Percentiles rank a stretch among this genome's conserved stretches.
phyloP scores from a whole-genome alignment of 2,888 invertebrate species.

The Drosophila trichaetosa region DNA sequence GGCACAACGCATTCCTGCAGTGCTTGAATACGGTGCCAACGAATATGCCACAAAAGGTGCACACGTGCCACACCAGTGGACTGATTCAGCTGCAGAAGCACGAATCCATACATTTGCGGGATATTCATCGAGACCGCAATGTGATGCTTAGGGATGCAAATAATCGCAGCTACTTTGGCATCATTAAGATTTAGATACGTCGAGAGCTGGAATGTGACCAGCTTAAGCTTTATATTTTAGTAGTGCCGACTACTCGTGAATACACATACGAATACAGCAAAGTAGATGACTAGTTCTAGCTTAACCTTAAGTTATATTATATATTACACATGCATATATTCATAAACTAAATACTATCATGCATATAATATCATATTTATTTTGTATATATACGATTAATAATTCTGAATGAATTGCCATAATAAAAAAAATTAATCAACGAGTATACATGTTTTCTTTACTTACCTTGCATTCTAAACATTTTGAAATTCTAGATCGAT shows the following conservation, averaged over 20 bases:
- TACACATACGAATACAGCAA: constrained; percentile 56
- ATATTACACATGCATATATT: constrained; percentile 17
- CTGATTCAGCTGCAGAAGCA: constrained; percentile 88
- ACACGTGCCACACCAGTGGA: constrained; percentile 91
- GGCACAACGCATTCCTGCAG: constrained; percentile 88
- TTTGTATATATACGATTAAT: constrained; percentile 51
- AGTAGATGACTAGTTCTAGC: constrained; percentile 53
- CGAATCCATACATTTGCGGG: constrained; percentile 89
- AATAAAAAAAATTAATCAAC: constrained; percentile 41
- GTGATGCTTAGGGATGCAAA: constrained; percentile 87
- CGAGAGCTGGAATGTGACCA: not conserved
- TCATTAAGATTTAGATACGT: constrained; percentile 86
- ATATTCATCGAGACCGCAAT: constrained; percentile 86
- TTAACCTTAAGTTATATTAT: constrained; percentile 35
- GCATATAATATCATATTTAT: constrained; percentile 52
- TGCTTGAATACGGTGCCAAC: constrained; percentile 90
- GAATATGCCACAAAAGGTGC: constrained; percentile 86
- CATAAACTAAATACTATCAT: constrained; percentile 15
- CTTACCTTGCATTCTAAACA: not conserved
- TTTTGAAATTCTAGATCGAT: not conserved
- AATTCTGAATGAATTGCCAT: constrained; percentile 46
- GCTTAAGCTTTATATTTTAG: constrained; percentile 38
- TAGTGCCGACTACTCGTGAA: constrained; percentile 43
- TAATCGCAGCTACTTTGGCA: constrained; percentile 93
- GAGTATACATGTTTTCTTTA: not conserved